Percentiles rank a stretch among this genome's conserved stretches.
These are phyloP conservation scores for Eristalis pertinax DNA, from an alignment of 2,888 invertebrate species.

Conservation along the genomic window DNA sequence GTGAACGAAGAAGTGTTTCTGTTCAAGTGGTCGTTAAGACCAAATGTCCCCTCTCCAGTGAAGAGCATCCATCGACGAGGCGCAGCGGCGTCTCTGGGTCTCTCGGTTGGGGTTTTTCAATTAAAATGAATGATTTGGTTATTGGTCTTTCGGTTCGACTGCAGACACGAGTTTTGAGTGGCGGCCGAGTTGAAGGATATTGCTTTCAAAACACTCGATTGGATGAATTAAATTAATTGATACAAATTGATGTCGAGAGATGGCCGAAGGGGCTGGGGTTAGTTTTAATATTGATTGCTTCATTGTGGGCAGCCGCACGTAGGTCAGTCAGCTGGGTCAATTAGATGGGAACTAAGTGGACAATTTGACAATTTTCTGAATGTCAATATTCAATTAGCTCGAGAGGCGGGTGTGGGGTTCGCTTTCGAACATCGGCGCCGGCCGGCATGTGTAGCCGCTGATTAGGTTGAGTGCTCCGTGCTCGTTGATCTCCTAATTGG, in stretches of 20 bases:
- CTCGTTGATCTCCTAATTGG: neutral
- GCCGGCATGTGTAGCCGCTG: neutral
- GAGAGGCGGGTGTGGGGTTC: neutral
- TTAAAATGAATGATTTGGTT: slow-evolving; percentile 70
- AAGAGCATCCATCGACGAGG: neutral
- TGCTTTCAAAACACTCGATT: slow-evolving; percentile 48
- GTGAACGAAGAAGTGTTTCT: neutral
- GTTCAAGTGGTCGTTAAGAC: slow-evolving; percentile 63
- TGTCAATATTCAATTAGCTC: neutral
- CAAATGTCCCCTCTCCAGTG: slow-evolving; percentile 37
- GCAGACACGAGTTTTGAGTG: slow-evolving; percentile 30
- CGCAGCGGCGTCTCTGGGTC: neutral
- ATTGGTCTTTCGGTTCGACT: neutral
- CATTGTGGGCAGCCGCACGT: slow-evolving; percentile 16
- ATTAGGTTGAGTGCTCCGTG: neutral
- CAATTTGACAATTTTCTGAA: neutral
- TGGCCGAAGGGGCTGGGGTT: slow-evolving; percentile 14
- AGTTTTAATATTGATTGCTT: slow-evolving; percentile 46
- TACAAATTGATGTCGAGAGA: slow-evolving; percentile 58
- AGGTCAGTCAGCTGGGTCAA: neutral
- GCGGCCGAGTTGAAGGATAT: slow-evolving; percentile 56
- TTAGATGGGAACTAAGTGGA: neutral
- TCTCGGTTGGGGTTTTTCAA: slow-evolving; percentile 51
- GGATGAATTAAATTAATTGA: slow-evolving; percentile 63
- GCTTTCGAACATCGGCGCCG: neutral